phyloP scores from a whole-genome alignment of 2,113 vertebrate species.

The Gymnarchus niloticus region DNA sequence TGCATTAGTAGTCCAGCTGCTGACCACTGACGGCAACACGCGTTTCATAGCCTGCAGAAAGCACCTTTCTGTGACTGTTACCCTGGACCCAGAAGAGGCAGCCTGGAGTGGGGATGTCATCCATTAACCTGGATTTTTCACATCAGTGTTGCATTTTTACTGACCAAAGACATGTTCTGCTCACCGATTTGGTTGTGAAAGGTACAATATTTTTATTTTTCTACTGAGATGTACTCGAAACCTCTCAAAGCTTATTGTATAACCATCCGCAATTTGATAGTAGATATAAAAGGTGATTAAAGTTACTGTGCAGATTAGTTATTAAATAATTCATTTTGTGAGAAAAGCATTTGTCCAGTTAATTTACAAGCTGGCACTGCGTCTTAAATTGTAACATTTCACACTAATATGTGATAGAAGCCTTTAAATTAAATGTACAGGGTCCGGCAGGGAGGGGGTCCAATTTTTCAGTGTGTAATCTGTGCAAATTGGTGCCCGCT shows the following conservation, averaged over 20 bases:
- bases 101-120: slow-evolving; percentile 9
- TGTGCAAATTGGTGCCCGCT: not conserved
- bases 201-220: slow-evolving; percentile 38
- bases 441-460: not conserved
- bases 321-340: slow-evolving; percentile 46
- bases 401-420: not conserved
- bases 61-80: slow-evolving; percentile 1
- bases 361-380: not conserved
- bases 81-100: slow-evolving; percentile 7
- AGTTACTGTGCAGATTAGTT: slow-evolving; percentile 50
- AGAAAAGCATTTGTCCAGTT: slow-evolving; percentile 9
- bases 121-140: slow-evolving; percentile 28
- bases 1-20: not conserved
- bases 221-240: slow-evolving; percentile 26
- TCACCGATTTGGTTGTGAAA: slow-evolving; percentile 37
- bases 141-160: slow-evolving; percentile 37
- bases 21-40: not conserved
- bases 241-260: slow-evolving; percentile 37
- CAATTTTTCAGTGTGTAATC: not conserved
- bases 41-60: slow-evolving; percentile 19
- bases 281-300: slow-evolving; percentile 26
- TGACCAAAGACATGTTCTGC: slow-evolving; percentile 34
- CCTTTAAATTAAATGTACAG: not conserved
- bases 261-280: slow-evolving; percentile 46
- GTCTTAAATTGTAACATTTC: not conserved